A percentile compares a stretch with the other conserved stretches of the same genome.
These are phyloP conservation scores for Lacanobia wlatinum DNA, from an alignment of 2,888 invertebrate species.

Conservation along the genomic window DNA sequence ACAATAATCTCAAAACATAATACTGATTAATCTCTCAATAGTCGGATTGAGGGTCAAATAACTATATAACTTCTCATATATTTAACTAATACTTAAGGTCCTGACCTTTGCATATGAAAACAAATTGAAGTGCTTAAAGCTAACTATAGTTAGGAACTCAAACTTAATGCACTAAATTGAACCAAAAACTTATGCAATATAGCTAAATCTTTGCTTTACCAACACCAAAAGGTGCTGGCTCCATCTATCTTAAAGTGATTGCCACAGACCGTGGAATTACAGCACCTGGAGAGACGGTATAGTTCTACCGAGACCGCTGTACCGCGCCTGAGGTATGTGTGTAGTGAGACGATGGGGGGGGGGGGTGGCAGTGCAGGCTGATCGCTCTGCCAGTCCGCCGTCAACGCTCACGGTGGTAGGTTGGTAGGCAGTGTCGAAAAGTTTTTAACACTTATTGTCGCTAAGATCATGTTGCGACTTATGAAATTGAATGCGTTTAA, in stretches of 20 bases:
- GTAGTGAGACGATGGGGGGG: too few species aligned
- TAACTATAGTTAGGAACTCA: slow-evolving; percentile 11
- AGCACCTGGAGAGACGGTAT: not conserved
- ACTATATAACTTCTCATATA: not conserved
- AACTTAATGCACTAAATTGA: slow-evolving; percentile 35
- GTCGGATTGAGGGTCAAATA: not conserved
- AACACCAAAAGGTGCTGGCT: slow-evolving; percentile 35
- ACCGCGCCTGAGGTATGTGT: too few species aligned
- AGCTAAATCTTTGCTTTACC: slow-evolving; percentile 22
- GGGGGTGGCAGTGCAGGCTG: too few species aligned
- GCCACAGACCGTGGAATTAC: not conserved
- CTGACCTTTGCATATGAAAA: slow-evolving; percentile 14
- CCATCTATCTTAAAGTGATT: slow-evolving; percentile 25
- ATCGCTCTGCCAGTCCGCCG: too few species aligned
- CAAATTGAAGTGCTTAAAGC: slow-evolving; percentile 25
- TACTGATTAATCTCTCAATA: not conserved
- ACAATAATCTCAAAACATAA: not conserved
- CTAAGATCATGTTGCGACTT: too few species aligned
- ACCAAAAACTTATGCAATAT: slow-evolving; percentile 39
- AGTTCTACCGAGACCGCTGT: too few species aligned
- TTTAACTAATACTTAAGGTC: not conserved
- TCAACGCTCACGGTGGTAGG: too few species aligned
- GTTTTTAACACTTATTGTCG: too few species aligned
- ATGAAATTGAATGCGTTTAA: too few species aligned
- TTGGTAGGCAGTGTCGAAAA: too few species aligned